Base-by-base conservation (phyloP, 2,797 vertebrate species). In the Spatula clypeata region DNA sequence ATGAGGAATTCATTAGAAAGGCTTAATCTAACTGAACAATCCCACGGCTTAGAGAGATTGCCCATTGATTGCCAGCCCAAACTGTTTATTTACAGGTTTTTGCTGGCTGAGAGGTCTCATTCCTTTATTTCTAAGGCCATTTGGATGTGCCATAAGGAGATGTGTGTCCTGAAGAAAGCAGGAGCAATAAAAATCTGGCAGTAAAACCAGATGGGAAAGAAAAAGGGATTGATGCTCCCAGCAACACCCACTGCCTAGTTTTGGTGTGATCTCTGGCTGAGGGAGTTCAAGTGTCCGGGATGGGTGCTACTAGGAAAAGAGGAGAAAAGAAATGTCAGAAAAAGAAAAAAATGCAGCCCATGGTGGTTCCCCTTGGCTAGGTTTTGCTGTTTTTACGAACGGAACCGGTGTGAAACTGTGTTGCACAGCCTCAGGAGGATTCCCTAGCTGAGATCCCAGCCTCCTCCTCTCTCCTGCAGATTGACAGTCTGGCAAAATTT, bases 1-100 rank as follows among this genome's bases (percentile, higher is more conserved):
- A 98, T 99, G 98, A 99, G 98, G 98, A 98, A 99, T 99, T 99
- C 99, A 99, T 99, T 99, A 99, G 98, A 98, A 97, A 96, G 98
- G 98, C 98, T 99, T 99, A 99, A 98, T 98, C 98, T 74, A 96
- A 98, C 95, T 96, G 98, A 98, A 97, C 97, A 96, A 97, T 97
- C 94, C 96, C 93, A 93, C 53, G 97, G 94, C 2, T 96, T 95
- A 94, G 96, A 95, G 96, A 98, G 96, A 98, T 93, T 96, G 96
- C 82, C 90, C 96, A 97, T 97, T 97, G 97, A 97, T 97, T 97
- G 94, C 92, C 88, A 92, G 95, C 79, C 94, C 87, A 88, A 96
- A 93, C 79, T 96, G 93, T 97, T 96, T 97, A 94, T 97, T 97
- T 98, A 96, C 94, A 96, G 96, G 84, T 96, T 97, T 97, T 97